Evolutionary conservation across 2,797 vertebrate genomes (phyloP), one percentile per base, ranked within the genome.

Genomic region (Sebastiscus tertius): DNA sequence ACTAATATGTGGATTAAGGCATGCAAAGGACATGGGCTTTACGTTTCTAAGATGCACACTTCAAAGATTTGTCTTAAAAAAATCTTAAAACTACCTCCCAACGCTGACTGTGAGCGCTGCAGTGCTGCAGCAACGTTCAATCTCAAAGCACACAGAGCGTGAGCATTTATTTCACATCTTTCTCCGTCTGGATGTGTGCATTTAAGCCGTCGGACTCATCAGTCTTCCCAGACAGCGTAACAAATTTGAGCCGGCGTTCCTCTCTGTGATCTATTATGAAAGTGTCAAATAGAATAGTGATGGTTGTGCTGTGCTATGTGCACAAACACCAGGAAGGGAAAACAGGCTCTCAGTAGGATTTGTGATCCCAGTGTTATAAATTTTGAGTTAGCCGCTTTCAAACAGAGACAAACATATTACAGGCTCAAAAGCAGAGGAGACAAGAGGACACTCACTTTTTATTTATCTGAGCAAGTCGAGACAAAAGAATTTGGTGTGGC

Each of bases 161-260:
- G 39, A 55, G 61, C 61, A 16, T 81, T 73, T 55, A 59, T 68
- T 77, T 75, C 52, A 72, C 79, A 72, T 55, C 56, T n/a, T 11
- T 70, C 81, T 70, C 63, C 18, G 77, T n/a, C 68, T 42, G 82
- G 72, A 69, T 75, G 70, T 68, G 74, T 49, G 82, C 68, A 18
- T 77, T 80, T 72, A 73, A 78, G 62, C 69, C 20, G 16, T 68
- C 83, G 42, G 80, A 75, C 75, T 83, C 88, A 89, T 92, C 91
- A 59, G 77, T 93, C 85, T 91, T 87, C 61, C n/a, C 70, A 82
- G 83, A 90, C 86, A 70, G 75, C 69, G n/a, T 33, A 69, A 86
- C 84, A 82, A 79, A 88, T 92, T 85, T 82, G 75, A 64, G 63
- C 71, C 78, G 33, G 54, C 33, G 8, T 75, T 86, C 56, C 54